Percentiles rank a stretch among this genome's conserved stretches.
phyloP scores from a whole-genome alignment of 2,888 invertebrate genomes.

The Eutolmus rufibarbis region DNA sequence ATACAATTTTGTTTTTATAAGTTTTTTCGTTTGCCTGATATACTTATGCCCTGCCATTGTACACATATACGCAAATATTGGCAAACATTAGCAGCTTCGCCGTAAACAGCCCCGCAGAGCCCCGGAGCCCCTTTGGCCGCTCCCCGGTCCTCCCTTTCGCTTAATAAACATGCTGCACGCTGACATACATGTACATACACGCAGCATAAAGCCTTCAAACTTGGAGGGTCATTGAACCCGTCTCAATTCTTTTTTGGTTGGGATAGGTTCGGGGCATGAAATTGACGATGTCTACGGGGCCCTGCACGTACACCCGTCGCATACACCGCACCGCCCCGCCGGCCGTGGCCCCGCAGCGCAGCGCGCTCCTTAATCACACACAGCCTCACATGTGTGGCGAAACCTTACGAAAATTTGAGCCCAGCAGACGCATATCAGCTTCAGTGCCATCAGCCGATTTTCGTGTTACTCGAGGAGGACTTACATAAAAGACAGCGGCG shows the following conservation, averaged over 20 bases:
- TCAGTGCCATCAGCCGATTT: constrained; percentile 40
- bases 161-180: constrained; percentile 34
- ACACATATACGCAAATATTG: constrained; percentile 38
- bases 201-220: constrained; percentile 50
- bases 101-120: constrained; percentile 15
- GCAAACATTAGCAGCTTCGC: constrained; percentile 34
- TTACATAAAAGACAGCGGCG: constrained; percentile 24
- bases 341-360: no score
- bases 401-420: constrained; percentile 42
- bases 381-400: constrained; percentile 11
- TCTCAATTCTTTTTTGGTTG: constrained; percentile 53
- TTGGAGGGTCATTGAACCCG: constrained; percentile 52
- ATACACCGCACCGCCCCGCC: background rate
- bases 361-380: constrained; percentile 7
- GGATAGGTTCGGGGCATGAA: constrained; percentile 51
- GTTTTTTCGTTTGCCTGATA: constrained; percentile 29
- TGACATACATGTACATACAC: constrained; percentile 40
- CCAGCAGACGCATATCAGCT: constrained; percentile 35
- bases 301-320: background rate
- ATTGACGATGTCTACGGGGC: constrained; percentile 39
- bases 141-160: background rate
- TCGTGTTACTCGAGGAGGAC: constrained; percentile 38
- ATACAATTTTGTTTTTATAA: constrained; percentile 38
- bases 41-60: constrained; percentile 25
- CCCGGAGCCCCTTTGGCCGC: background rate